Evolutionary conservation across 2,797 vertebrate species (phyloP), one percentile per base, ranked within the genome.

Genomic region (Cephalopachus bancanus): DNA sequence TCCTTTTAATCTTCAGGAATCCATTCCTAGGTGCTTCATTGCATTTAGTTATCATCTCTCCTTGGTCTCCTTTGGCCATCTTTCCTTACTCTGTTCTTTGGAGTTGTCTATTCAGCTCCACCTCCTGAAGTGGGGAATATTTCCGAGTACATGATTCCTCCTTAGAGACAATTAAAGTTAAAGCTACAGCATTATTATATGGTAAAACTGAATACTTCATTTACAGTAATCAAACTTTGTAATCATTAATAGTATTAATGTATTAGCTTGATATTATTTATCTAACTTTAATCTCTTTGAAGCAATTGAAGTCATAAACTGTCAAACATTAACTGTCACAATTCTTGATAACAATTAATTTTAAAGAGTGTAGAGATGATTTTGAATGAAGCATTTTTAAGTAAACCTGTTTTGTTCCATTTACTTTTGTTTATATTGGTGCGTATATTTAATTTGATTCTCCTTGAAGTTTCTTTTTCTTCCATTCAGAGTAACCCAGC

Each of bases 401-500:
- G 16, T 78, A 59, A 69, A 78, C 5, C 3, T 91, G 37, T 30
- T 83, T 15, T 94, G 19, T 88, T 87, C 59, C 3, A 62, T 55
- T 81, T 84, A 76, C 9, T 69, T 93, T 53, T 88, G 24, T 87
- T 62, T 55, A 16, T 93, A 80, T 12, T 83, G 28, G 64, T 30
- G 4, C 74, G 16, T 71, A 37, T 85, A 60, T 92, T 83, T 89
- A 92, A 64, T 71, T 53, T 24, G 11, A 15, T 78, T 72, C n/a
- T 91, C 65, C 64, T 67, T 64, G 5, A 83, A 10, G 19, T 65
- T 78, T 79, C n/a, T 76, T 26, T 76, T 15, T 15, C 57, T 91
- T 67, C 20, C 20, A 51, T 91, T 97, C 78, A 83, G 51, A 89
- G 28, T 91, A 95, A 86, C 19, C 15, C 3, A 83, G n/a, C 74